Base-by-base conservation (phyloP, 2,888 invertebrate species). In the Drosophila cracens region DNA sequence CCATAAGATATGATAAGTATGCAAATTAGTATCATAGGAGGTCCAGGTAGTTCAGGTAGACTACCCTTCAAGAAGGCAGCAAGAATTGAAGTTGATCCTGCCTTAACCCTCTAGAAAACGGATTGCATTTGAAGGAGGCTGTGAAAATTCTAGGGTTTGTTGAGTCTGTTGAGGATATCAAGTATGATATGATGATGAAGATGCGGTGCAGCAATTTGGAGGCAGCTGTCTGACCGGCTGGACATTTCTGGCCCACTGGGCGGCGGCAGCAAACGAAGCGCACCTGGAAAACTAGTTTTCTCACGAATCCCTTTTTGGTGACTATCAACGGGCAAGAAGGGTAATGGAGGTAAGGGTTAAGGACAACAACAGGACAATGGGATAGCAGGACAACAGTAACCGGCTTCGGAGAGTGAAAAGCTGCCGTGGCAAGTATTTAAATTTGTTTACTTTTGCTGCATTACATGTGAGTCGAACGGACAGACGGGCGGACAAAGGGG, bases 281-380 rank as follows among this genome's bases (percentile, higher is more conserved):
- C 25, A 25, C 25, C 25, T 25, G 25, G 46, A 16, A 46, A 46
- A 46, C 46, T 46, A 16, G 25, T 25, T 46, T 46, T 46, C 88
- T 87, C 88, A 89, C 90, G 86, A 72, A 78, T 74, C 72, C 74
- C 83, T 65, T 40, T 36, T 34, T 6, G 59, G 27, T 46, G 46
- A 51, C 63, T 69, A 59, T 66, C 66, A 62, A 52, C 46, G 58
- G 52, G 13, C 13, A 16, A 34, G 25, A 40, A 56, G 63, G 65
- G 73, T 25, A 53, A 57, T 38, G 49, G 51, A 38, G 46, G 54
- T 46, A 67, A 60, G 62, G 61, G n/a, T 29, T 16, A 48, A 33
- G 21, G 49, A 31, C 38, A 49, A 49, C 16, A 68, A 43, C 52
- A 33, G 43, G 31, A 51, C 46, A 46, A n/a, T 25, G 27, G 51